Conservation (phyloP, 1,140 invertebrate genomes). For the Aphelenchoides besseyi region DNA sequence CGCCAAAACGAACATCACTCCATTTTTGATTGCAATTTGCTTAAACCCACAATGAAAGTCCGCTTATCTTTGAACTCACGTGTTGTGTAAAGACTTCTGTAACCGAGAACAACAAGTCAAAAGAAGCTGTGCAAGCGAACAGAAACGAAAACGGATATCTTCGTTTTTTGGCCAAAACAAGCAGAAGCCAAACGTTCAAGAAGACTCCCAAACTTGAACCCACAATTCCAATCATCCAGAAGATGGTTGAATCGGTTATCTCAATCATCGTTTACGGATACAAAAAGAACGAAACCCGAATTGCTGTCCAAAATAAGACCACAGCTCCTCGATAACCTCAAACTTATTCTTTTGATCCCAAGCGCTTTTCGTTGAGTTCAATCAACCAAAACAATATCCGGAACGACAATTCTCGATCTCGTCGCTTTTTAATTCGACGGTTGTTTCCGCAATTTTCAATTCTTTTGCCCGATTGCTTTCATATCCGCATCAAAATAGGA, state of each 20-base stretch:
- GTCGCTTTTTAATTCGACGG: too few relatives aligned
- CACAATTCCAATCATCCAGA: slow-evolving; percentile 2
- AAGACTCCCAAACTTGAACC: slow-evolving; percentile 1
- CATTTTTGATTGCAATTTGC: background rate
- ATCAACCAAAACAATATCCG: too few relatives aligned
- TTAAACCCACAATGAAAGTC: background rate
- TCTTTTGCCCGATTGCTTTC: background rate
- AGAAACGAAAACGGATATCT: background rate
- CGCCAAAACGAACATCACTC: slow-evolving; percentile 6
- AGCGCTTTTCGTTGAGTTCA: too few relatives aligned
- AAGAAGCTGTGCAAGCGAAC: background rate
- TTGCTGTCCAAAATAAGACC: too few relatives aligned
- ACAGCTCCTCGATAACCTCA: too few relatives aligned
- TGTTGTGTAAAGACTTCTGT: background rate
- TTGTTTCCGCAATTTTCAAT: background rate
- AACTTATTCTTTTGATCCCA: too few relatives aligned
- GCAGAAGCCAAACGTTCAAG: background rate
- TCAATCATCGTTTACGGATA: background rate
- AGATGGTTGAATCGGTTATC: background rate
- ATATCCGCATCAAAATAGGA: too few relatives aligned
- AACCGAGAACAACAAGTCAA: background rate
- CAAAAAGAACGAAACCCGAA: background rate
- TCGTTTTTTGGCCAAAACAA: background rate
- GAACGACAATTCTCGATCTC: too few relatives aligned
- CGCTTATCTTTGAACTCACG: background rate